Conservation (phyloP, 1,140 invertebrate species). For the Listronotus oregonensis region DNA sequence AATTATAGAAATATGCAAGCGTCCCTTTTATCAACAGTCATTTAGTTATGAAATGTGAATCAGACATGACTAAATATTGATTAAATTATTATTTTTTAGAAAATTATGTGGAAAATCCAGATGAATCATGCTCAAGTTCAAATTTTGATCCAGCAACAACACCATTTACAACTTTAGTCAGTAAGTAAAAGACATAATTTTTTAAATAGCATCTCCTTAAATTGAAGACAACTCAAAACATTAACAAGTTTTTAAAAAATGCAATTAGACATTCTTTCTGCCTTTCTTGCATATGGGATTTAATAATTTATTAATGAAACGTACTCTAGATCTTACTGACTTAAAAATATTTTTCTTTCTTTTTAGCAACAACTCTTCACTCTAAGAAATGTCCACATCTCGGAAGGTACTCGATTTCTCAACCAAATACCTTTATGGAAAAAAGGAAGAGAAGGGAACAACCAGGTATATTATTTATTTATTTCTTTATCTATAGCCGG, state of each 20-base stretch:
- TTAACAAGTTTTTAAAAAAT: too few relatives aligned
- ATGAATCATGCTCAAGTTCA: conserved; percentile 63
- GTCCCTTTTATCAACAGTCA: too few relatives aligned
- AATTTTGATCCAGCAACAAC: conserved; percentile 66
- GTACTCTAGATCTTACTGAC: too few relatives aligned
- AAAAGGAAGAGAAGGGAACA: conserved; percentile 49
- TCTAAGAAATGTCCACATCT: conserved; percentile 70
- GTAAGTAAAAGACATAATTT: conserved; percentile 63
- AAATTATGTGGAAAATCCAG: conserved; percentile 56
- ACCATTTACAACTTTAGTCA: conserved; percentile 82
- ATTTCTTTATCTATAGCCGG: background rate
- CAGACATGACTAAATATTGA: too few relatives aligned
- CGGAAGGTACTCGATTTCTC: conserved; percentile 64
- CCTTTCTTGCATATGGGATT: too few relatives aligned
- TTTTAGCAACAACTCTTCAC: conserved; percentile 69
- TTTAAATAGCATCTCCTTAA: too few relatives aligned
- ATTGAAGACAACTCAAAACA: too few relatives aligned
- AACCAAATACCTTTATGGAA: conserved; percentile 24
- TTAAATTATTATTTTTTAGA: conserved; percentile 33
- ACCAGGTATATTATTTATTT: conserved; percentile 32
- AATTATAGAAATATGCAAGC: too few relatives aligned
- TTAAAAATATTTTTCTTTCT: conserved; percentile 23
- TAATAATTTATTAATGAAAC: too few relatives aligned
- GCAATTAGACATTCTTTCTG: too few relatives aligned
- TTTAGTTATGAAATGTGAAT: too few relatives aligned